Evolutionary conservation across 2,888 invertebrate genomes (phyloP), one percentile per base, ranked within the genome.

Genomic region (Stenotaenia linearis): DNA sequence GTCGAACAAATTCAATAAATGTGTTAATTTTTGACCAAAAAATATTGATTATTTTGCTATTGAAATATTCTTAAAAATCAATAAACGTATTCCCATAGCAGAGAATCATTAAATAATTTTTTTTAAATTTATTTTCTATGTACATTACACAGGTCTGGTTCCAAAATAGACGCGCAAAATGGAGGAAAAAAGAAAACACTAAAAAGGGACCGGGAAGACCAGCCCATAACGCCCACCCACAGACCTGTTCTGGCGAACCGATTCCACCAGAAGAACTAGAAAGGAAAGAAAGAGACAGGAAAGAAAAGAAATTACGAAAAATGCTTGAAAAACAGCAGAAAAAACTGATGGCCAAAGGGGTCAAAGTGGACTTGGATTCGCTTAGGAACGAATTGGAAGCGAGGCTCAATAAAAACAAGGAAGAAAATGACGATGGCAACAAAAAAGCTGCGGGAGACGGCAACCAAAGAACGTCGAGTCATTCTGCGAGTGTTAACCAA

Each of bases 101-200:
- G n/a, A n/a, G n/a, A n/a, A n/a, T n/a, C n/a, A n/a, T n/a, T n/a
- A n/a, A n/a, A n/a, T n/a, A n/a, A n/a, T n/a, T n/a, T n/a, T n/a
- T n/a, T n/a, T n/a, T n/a, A n/a, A n/a, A n/a, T n/a, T n/a, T n/a
- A n/a, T n/a, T n/a, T n/a, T n/a, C n/a, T n/a, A n/a, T 78, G n/a
- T 45, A 3, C 45, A 25, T 83, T 83, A 83, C 84, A n/a, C 91
- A 98, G 98, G 98, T 99, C 82, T 99, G 98, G 98, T 99, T 99
- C 89, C 99, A 99, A 89, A 99, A 99, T 89, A 91, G 99, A 40
- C 90, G 98, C 81, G 99, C 99, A 77, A 99, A 99, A 87, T 99
- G 98, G 96, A 91, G 98, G 81, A 99, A 99, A 89, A 96, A 97
- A 88, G 98, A 99, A 87, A 97, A 98, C 88, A 98, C 98, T 80